Evolutionary conservation across 1,140 invertebrate species (phyloP), one percentile per base, ranked within the genome.

Genomic region (Drosophila kikkawai): DNA sequence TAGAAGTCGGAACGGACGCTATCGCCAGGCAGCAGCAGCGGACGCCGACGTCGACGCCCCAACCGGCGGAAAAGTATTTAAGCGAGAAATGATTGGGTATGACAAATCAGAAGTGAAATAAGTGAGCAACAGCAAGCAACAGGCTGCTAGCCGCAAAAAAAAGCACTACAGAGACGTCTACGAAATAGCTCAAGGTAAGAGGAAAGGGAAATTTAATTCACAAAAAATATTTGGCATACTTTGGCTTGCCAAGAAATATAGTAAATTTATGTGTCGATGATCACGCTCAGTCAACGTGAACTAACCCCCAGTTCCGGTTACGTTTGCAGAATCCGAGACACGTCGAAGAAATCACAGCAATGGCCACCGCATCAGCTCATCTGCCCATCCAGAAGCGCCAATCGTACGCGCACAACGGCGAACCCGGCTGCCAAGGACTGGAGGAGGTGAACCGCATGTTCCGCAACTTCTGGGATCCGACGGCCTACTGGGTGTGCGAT

Each of bases 381-480:
- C 44, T 87, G 67, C 84, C 84, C 66, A 73, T 88, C 9, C 82
- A 91, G 51, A 91, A 91, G 76, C 70, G 61, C 39, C 82, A 88
- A 22, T 67, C 80, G 45, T 59, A 84, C 50, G 86, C 91, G 26
- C 84, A 92, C 48, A 82, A 85, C 50, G 91, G 91, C 34, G 91
- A 92, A 29, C 91, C 91, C 39, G 91, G 91, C 34, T 92, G 91
- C 58, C 75, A 91, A 47, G 91, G 90, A 7, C 67, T 88, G 44
- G 91, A 91, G 9, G 91, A 92, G 53, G 55, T 92, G 44, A 91
- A 92, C 51, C 80, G 81, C 56, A 87, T 91, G 82, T 92, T 91
- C 59, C 85, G 91, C 7, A 87, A 92, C 41, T 92, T 85, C 69
- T 92, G 91, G 91, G 91, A 92, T 79, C 91, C 91, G 22, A 92